These are phyloP conservation scores for Leptopilina myrica DNA, from an alignment of 2,888 invertebrate genomes.

Conservation along the genomic window DNA sequence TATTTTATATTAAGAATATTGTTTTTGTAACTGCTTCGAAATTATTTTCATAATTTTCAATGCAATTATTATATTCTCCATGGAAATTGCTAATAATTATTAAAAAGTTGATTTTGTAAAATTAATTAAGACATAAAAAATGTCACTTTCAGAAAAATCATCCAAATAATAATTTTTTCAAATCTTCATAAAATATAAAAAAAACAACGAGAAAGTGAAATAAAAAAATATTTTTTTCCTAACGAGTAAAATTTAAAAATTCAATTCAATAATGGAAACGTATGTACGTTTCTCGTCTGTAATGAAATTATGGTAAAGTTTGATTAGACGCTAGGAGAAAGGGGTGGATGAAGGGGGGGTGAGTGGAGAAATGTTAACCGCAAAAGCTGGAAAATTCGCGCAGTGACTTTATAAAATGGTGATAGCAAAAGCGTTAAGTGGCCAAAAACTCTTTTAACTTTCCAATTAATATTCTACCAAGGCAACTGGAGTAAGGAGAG, in stretches of 20 bases:
- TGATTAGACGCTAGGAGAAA: conserved; percentile 1
- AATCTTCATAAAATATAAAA: background rate
- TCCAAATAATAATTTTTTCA: too few relatives aligned
- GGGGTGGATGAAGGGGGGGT: background rate
- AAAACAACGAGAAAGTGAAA: too few relatives aligned
- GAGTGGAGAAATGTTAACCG: background rate
- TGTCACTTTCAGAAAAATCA: too few relatives aligned
- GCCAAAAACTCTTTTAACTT: conserved; percentile 62
- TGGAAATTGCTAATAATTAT: too few relatives aligned
- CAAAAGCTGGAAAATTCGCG: conserved; percentile 7
- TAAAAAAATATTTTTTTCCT: too few relatives aligned
- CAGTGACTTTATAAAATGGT: conserved; percentile 28
- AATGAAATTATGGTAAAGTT: conserved; percentile 13
- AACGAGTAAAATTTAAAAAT: background rate
- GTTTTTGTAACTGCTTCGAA: too few relatives aligned
- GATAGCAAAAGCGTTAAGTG: conserved; percentile 47
- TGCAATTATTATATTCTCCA: too few relatives aligned
- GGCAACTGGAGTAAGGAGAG: background rate
- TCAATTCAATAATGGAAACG: background rate
- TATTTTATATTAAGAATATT: too few relatives aligned
- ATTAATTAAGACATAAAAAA: too few relatives aligned
- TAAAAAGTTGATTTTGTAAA: too few relatives aligned
- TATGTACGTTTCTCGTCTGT: background rate
- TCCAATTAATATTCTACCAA: conserved; percentile 66
- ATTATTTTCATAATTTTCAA: too few relatives aligned